Conservation (phyloP, 1,140 invertebrate genomes). For the Cecropterus lyciades region DNA sequence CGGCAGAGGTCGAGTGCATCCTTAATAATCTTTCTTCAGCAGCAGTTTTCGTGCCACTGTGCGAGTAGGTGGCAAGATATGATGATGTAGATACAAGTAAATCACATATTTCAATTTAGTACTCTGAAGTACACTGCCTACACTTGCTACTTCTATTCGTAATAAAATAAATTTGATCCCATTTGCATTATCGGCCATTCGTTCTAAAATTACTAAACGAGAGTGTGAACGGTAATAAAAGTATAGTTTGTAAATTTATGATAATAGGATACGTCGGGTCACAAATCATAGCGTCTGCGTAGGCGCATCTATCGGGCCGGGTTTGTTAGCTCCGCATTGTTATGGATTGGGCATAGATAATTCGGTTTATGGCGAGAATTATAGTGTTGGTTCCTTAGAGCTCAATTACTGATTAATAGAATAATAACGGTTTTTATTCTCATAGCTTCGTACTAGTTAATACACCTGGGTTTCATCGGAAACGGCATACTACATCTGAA, state of each 20-base stretch:
- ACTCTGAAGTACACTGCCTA: too few relatives aligned
- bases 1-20: too few relatives aligned
- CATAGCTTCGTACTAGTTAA: too few relatives aligned
- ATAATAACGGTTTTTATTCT: too few relatives aligned
- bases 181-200: neutral
- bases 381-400: slow-evolving; percentile 28
- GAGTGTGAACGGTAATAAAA: slow-evolving; percentile 23
- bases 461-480: too few relatives aligned
- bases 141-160: too few relatives aligned
- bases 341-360: slow-evolving; percentile 45
- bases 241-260: slow-evolving; percentile 42
- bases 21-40: too few relatives aligned
- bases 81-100: too few relatives aligned
- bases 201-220: slow-evolving; percentile 14
- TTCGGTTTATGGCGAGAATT: slow-evolving; percentile 43
- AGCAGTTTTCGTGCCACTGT: too few relatives aligned
- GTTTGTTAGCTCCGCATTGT: slow-evolving; percentile 38
- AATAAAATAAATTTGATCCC: neutral
- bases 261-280: slow-evolving; percentile 31
- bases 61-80: too few relatives aligned
- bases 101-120: too few relatives aligned
- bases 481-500: too few relatives aligned
- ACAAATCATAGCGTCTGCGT: slow-evolving; percentile 37
- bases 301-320: slow-evolving; percentile 31
- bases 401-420: slow-evolving; percentile 15